Evolutionary conservation across 2,888 invertebrate species (phyloP).

Genomic region (Phorcus lineatus): DNA sequence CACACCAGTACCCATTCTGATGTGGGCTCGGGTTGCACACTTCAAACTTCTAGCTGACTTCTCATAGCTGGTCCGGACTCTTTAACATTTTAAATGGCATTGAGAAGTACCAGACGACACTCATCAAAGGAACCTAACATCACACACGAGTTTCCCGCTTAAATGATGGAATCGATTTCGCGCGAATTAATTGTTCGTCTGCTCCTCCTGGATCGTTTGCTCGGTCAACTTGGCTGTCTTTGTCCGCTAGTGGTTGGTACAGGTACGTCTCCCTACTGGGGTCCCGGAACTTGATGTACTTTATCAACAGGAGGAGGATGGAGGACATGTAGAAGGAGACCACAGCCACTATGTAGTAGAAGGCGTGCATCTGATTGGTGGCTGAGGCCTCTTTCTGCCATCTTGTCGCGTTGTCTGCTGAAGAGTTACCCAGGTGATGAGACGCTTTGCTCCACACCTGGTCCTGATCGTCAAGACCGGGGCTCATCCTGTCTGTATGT

Average conservation of each 20-base stretch:
- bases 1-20: background rate
- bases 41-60: conserved; percentile 14
- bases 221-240: background rate
- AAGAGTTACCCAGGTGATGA: conserved; percentile 8
- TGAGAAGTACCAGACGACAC: conserved; percentile 16
- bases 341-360: conserved; percentile 25
- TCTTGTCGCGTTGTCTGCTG: background rate
- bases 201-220: conserved; percentile 6
- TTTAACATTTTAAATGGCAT: conserved; percentile 1
- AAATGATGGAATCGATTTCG: conserved; percentile 26
- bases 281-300: conserved; percentile 31
- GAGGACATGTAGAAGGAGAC: conserved; percentile 26
- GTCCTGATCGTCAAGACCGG: background rate
- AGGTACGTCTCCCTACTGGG: background rate
- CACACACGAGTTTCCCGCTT: conserved; percentile 27
- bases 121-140: conserved; percentile 15
- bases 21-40: conserved; percentile 3
- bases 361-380: conserved; percentile 27
- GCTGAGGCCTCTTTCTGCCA: background rate
- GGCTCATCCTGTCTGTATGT: background rate
- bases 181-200: conserved; percentile 16
- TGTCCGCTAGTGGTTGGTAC: conserved; percentile 13
- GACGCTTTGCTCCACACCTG: background rate
- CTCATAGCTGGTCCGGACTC: background rate
- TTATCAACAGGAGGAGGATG: conserved; percentile 20